These are phyloP conservation scores for Agrotis puta DNA, from an alignment of 2,888 invertebrate species.

Conservation along the genomic window DNA sequence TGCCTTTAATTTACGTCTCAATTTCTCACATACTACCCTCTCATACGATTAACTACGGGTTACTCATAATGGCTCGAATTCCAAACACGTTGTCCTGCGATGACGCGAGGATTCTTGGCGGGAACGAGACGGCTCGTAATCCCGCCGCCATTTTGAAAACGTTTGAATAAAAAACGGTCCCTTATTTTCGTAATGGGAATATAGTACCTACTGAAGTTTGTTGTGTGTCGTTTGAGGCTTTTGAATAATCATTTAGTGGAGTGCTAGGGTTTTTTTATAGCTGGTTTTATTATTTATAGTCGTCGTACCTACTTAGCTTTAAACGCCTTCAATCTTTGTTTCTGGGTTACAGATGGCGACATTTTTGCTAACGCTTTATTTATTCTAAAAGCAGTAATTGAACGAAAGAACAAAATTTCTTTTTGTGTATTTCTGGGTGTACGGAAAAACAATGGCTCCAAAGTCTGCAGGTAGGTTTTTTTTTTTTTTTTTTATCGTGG, in stretches of 20 bases:
- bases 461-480: too few species aligned
- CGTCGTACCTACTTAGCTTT: background rate
- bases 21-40: conserved; percentile 52
- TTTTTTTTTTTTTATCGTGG: too few species aligned
- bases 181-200: conserved; percentile 62
- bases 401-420: background rate
- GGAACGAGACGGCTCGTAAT: conserved; percentile 56
- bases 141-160: conserved; percentile 65
- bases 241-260: conserved; percentile 56
- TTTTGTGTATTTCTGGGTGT: too few species aligned
- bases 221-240: conserved; percentile 52
- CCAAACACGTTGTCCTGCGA: conserved; percentile 77
- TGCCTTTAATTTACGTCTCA: conserved; percentile 39
- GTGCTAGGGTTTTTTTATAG: conserved; percentile 46
- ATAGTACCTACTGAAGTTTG: conserved; percentile 51
- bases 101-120: conserved; percentile 69
- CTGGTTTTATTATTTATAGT: conserved; percentile 35
- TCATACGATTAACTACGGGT: conserved; percentile 66
- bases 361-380: background rate
- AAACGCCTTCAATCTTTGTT: background rate
- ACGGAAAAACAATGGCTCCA: too few species aligned
- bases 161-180: conserved; percentile 66
- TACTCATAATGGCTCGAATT: conserved; percentile 75
- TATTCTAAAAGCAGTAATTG: background rate
- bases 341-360: background rate